Conservation (phyloP, 2,888 invertebrate species). For the Watsonalla binaria region DNA sequence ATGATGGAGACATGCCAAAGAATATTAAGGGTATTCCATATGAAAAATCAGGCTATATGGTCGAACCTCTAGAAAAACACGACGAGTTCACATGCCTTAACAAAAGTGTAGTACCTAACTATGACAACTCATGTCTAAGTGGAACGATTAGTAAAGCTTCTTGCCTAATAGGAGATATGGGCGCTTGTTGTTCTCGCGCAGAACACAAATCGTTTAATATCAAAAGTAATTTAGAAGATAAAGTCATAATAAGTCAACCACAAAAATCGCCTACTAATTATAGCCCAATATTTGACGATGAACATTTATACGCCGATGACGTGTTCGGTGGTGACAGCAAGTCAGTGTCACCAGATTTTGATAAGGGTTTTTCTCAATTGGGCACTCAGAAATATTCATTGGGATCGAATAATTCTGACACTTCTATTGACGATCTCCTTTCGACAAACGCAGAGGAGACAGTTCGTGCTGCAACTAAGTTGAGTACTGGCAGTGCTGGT, state of each 20-base stretch:
- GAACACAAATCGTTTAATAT: constrained; percentile 59
- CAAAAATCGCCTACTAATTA: constrained; percentile 79
- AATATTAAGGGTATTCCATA: constrained; percentile 63
- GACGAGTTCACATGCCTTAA: constrained; percentile 59
- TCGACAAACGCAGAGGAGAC: constrained; percentile 80
- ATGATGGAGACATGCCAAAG: constrained; percentile 53
- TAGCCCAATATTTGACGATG: constrained; percentile 81
- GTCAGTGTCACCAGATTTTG: constrained; percentile 79
- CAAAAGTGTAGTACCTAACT: constrained; percentile 64
- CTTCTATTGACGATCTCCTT: constrained; percentile 80
- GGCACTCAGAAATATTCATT: constrained; percentile 68
- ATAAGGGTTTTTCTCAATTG: constrained; percentile 61
- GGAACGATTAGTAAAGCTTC: constrained; percentile 69
- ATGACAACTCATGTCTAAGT: constrained; percentile 69
- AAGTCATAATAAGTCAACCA: constrained; percentile 80
- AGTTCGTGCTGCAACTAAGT: constrained; percentile 68
- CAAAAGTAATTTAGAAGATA: constrained; percentile 63
- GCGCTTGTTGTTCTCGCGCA: constrained; percentile 63
- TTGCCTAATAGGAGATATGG: constrained; percentile 68
- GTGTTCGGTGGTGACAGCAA: constrained; percentile 81
- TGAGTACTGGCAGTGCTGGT: constrained; percentile 69
- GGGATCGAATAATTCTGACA: constrained; percentile 82
- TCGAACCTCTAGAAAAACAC: constrained; percentile 66
- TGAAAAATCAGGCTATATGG: constrained; percentile 73
- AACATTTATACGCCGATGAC: constrained; percentile 78